These are phyloP conservation scores for Phrynocephalus guinanensis DNA, from an alignment of 2,797 vertebrate genomes.

Conservation along the genomic window DNA sequence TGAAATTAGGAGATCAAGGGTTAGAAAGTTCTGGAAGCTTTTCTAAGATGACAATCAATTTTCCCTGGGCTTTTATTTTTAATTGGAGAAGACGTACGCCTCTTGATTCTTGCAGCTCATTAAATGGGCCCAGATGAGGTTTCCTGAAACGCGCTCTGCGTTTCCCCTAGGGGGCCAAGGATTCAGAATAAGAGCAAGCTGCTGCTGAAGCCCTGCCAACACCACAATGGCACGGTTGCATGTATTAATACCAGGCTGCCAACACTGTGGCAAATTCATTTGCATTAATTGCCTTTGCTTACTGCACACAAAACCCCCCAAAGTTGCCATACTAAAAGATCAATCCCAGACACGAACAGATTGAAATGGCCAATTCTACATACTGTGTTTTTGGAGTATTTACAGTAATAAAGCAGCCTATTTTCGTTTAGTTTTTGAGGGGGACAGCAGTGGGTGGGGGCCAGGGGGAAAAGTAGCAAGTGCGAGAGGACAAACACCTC, in stretches of 20 bases:
- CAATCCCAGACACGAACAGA: constrained; percentile 13
- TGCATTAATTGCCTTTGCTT: constrained; percentile 58
- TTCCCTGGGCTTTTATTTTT: constrained; percentile 62
- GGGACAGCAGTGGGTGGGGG: neutral
- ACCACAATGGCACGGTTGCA: constrained; percentile 52
- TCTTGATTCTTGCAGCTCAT: constrained; percentile 65
- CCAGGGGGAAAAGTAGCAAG: neutral
- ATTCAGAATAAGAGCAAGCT: constrained; percentile 60
- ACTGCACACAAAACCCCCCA: constrained; percentile 4
- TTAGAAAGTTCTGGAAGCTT: constrained; percentile 37
- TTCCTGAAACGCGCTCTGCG: constrained; percentile 52
- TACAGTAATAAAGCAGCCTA: neutral
- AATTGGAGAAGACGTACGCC: constrained; percentile 62
- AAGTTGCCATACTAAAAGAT: constrained; percentile 29
- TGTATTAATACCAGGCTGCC: constrained; percentile 49
- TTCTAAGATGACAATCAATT: constrained; percentile 52
- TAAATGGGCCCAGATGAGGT: constrained; percentile 65
- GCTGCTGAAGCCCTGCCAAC: constrained; percentile 48
- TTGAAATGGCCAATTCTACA: constrained; percentile 8
- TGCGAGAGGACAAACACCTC: neutral
- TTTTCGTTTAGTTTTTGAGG: constrained; percentile 4
- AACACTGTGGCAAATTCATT: constrained; percentile 9
- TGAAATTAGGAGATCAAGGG: constrained; percentile 42
- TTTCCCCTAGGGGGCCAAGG: constrained; percentile 40
- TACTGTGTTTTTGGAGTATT: constrained; percentile 11